Base-by-base conservation (phyloP, 2,113 vertebrate species). In the Polypterus senegalus region DNA sequence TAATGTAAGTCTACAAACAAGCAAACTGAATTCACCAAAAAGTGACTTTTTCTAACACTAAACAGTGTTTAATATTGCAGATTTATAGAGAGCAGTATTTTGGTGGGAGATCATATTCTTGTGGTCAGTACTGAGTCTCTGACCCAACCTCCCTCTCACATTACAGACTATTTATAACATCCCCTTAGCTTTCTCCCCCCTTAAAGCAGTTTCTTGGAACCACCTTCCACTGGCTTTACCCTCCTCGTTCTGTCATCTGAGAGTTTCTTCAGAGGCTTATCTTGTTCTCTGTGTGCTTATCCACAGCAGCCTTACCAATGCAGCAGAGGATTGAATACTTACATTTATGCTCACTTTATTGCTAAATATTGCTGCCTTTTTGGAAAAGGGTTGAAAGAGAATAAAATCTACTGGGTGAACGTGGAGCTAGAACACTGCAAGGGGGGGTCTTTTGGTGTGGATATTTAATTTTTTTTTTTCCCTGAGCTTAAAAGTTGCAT, bases 101-200 rank as follows among this genome's bases (percentile, higher is more conserved):
- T 81, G 81, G 86, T 86, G 87, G 80, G 80, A 74, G 87, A 79
- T 88, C 74, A 67, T 76, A 88, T 75, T 89, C 86, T 80, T 90
- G 92, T 90, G 91, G 91, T 92, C 91, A 92, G 88, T 84, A 78
- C 86, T 57, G 83, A 79, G 88, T 75, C 79, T 82, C 80, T 91
- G 83, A 94, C 88, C 93, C 95, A 91, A 89, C 95, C 95, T 93
- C 92, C 92, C 77, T 90, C 95, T 98, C 95, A 95, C 87, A 74
- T 97, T 97, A 97, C 93, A 92, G 79, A 85, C 92, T 94, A 96
- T 97, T 98, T 98, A 97, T 98, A 97, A 91, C 92, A 86, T 92
- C 90, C 82, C 80, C 87, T 74, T 80, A 73, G 83, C 86, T 64
- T 80, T 85, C 89, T 89, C 88, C 88, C 89, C 89, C 83, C 85